These are phyloP conservation scores for Pachycephala philippinensis DNA, from an alignment of 2,113 vertebrate genomes.

Conservation along the genomic window DNA sequence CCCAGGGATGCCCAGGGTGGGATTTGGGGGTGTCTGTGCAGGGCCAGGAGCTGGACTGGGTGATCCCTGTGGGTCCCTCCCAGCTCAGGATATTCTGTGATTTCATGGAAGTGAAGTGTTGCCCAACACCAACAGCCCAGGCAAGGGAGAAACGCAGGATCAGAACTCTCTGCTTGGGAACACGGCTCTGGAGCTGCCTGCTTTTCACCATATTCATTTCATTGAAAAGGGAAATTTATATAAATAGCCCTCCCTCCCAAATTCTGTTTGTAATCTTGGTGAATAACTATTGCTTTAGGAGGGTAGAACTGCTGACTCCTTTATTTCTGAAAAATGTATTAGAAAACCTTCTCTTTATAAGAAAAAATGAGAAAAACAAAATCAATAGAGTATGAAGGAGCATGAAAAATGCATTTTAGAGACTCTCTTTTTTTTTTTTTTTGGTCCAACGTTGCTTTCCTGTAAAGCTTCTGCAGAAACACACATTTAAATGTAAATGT, in stretches of 20 bases:
- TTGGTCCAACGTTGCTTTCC: constrained; percentile 39
- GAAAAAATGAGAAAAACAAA: constrained; percentile 69
- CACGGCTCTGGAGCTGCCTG: not conserved
- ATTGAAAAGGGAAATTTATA: constrained; percentile 29
- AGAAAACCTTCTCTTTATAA: constrained; percentile 64
- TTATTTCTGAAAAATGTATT: constrained; percentile 51
- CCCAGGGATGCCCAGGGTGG: not conserved
- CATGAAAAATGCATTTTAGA: constrained; percentile 77
- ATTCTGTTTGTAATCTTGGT: constrained; percentile 53
- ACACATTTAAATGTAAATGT: constrained; percentile 66
- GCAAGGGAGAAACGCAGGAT: not conserved
- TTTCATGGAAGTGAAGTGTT: rapidly evolving
- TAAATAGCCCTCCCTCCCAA: constrained; percentile 28
- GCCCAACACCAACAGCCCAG: rapidly evolving
- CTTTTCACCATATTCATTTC: not conserved
- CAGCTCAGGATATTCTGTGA: rapidly evolving
- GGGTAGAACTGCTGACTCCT: constrained; percentile 50
- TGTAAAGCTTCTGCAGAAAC: constrained; percentile 60
- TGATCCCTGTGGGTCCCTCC: not conserved
- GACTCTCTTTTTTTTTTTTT: not conserved
- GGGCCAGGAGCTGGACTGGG: rapidly evolving
- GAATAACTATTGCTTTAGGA: constrained; percentile 48
- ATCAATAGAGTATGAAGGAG: constrained; percentile 75
- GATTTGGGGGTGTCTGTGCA: not conserved
- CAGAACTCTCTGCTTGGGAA: not conserved